phyloP scores from a whole-genome alignment of 2,888 invertebrate species.

The Ypsolopha scabrella region DNA sequence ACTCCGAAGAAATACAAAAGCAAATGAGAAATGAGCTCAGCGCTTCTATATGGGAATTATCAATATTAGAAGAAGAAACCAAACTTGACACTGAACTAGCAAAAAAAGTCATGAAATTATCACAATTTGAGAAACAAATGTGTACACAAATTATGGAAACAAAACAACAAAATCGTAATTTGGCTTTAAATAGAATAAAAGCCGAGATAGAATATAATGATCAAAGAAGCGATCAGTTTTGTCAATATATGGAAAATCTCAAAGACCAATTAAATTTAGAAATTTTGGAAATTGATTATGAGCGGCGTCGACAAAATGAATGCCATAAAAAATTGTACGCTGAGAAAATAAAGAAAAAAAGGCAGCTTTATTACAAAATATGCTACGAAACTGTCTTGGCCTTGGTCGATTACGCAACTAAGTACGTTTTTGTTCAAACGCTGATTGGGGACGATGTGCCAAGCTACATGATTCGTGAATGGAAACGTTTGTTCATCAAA shows the following conservation, averaged over 20 bases:
- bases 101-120: conserved; percentile 70
- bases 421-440: conserved; percentile 57
- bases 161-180: conserved; percentile 66
- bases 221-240: conserved; percentile 58
- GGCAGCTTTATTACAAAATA: conserved; percentile 53
- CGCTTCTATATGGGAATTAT: conserved; percentile 61
- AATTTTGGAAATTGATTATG: conserved; percentile 62
- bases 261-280: conserved; percentile 56
- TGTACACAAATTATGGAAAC: conserved; percentile 73
- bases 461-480: conserved; percentile 58
- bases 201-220: conserved; percentile 61
- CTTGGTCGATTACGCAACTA: conserved; percentile 65
- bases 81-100: conserved; percentile 62
- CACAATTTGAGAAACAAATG: conserved; percentile 76
- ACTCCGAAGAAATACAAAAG: conserved; percentile 56
- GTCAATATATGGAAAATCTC: conserved; percentile 49
- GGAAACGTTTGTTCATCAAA: conserved; percentile 68
- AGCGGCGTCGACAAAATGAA: conserved; percentile 57
- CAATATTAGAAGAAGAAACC: conserved; percentile 61
- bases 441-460: conserved; percentile 53
- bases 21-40: conserved; percentile 61
- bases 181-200: conserved; percentile 62
- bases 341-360: conserved; percentile 61
- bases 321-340: conserved; percentile 66
- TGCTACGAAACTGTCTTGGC: conserved; percentile 67